A percentile compares a stretch with the other conserved stretches of the same genome.
These are phyloP conservation scores for Pluvialis apricaria DNA, from an alignment of 2,113 vertebrate species.

Conservation along the genomic window DNA sequence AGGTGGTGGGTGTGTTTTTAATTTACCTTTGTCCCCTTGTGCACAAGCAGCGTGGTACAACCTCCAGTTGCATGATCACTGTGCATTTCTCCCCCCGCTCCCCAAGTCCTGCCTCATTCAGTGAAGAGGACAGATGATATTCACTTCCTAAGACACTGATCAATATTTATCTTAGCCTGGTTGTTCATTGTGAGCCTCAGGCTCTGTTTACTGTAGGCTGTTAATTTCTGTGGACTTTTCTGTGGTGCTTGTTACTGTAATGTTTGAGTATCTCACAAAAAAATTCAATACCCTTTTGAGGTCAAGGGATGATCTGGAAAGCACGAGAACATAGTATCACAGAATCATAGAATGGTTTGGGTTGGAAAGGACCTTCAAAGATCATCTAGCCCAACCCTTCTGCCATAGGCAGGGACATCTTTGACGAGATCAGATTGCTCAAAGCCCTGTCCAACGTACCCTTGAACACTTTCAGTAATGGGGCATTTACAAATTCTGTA, in stretches of 20 bases:
- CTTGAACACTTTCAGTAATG: not conserved
- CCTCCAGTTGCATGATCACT: not conserved
- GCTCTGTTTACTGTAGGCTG: not conserved
- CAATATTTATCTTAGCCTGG: not conserved
- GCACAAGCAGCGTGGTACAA: not conserved
- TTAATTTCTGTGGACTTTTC: not conserved
- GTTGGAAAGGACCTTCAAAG: not conserved
- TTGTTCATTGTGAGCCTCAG: not conserved
- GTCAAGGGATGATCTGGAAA: not conserved
- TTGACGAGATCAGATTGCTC: not conserved
- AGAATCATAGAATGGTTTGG: not conserved
- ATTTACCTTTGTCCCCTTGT: not conserved
- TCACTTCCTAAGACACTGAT: not conserved
- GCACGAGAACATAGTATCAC: not conserved
- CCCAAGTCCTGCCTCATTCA: not conserved
- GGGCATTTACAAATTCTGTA: not conserved
- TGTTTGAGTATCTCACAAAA: not conserved
- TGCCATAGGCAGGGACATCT: not conserved
- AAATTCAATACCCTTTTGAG: not conserved
- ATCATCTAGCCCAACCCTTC: not conserved
- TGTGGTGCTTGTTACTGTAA: not conserved
- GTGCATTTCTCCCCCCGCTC: not conserved
- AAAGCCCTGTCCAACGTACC: rapidly evolving
- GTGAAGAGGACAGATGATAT: not conserved
- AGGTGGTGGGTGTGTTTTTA: not conserved